phyloP scores from a whole-genome alignment of 2,113 vertebrate species.

The Plestiodon gilberti region DNA sequence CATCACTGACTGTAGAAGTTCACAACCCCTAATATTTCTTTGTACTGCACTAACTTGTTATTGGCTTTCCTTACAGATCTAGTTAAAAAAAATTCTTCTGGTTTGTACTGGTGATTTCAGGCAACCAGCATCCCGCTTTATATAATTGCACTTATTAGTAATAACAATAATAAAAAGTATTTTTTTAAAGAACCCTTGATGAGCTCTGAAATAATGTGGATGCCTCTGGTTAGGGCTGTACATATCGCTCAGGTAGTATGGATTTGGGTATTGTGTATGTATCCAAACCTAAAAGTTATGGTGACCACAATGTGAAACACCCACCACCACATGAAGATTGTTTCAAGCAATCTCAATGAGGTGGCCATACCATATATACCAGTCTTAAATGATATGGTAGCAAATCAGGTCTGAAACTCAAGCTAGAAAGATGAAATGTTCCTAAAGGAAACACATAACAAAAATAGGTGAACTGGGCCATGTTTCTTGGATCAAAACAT shows the following conservation, averaged over 20 bases:
- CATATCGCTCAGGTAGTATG: background rate
- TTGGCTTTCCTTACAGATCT: too few relatives aligned
- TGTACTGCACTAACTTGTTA: too few relatives aligned
- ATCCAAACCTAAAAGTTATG: too few relatives aligned
- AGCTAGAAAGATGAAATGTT: background rate
- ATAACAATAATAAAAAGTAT: background rate
- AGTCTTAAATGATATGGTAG: background rate
- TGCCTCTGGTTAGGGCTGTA: background rate
- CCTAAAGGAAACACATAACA: background rate
- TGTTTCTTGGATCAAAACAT: slow-evolving; percentile 2
- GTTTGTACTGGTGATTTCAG: too few relatives aligned
- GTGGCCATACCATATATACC: background rate
- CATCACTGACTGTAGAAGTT: too few relatives aligned
- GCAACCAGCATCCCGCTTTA: too few relatives aligned
- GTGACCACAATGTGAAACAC: background rate
- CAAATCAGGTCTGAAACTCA: background rate
- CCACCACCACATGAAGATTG: background rate
- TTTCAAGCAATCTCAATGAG: background rate
- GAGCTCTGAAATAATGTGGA: background rate
- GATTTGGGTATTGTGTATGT: background rate
- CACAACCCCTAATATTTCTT: too few relatives aligned
- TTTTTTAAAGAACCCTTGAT: too few relatives aligned
- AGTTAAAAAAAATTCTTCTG: too few relatives aligned
- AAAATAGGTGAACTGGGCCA: background rate
- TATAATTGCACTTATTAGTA: too few relatives aligned